phyloP scores from a whole-genome alignment of 1,140 invertebrate genomes.

The Stegodyphus dumicola region DNA sequence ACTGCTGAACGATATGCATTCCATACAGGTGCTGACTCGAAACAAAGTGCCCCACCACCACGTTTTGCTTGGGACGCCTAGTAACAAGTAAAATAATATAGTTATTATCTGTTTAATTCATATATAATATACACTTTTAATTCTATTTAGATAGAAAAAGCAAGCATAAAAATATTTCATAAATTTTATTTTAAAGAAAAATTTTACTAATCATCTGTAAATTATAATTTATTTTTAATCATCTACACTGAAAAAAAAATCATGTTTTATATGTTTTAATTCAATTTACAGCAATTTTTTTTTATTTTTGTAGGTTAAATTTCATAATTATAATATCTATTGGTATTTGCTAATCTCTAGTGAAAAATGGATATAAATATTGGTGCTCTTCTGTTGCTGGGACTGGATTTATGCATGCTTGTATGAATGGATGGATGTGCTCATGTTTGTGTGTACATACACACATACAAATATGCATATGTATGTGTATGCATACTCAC shows the following conservation, averaged over 20 bases:
- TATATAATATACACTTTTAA: not conserved
- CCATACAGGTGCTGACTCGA: not conserved
- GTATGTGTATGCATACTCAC: too few species aligned
- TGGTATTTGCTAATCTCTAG: too few species aligned
- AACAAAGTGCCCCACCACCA: constrained; percentile 32
- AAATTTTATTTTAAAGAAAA: not conserved
- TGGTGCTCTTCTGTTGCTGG: too few species aligned
- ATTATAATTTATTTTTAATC: not conserved
- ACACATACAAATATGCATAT: too few species aligned
- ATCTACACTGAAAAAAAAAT: not conserved
- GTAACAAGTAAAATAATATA: not conserved
- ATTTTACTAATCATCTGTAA: not conserved
- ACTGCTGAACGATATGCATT: not conserved
- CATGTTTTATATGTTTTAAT: not conserved
- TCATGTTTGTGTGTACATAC: too few species aligned
- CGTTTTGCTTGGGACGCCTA: constrained; percentile 74
- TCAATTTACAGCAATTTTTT: too few species aligned
- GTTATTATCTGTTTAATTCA: not conserved
- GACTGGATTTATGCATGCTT: too few species aligned
- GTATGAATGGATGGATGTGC: too few species aligned
- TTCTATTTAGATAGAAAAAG: not conserved
- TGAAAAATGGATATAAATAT: too few species aligned
- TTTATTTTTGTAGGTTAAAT: too few species aligned
- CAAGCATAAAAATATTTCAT: not conserved
- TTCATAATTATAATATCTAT: too few species aligned